Percentiles rank a stretch among this genome's conserved stretches.
Conservation (phyloP, 2,888 invertebrate genomes). For the Dorcus parallelipipedus region DNA sequence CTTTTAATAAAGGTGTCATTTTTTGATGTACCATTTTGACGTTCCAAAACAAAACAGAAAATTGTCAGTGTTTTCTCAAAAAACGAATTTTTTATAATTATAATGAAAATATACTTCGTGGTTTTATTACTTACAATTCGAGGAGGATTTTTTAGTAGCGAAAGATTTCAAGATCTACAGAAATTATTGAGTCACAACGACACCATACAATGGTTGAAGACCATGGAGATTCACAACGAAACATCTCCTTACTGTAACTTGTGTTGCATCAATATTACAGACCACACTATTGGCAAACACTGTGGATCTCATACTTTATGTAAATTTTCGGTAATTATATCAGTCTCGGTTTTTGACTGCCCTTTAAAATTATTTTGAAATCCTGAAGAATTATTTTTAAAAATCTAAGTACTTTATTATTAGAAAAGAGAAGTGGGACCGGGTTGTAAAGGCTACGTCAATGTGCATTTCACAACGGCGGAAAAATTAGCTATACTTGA, state of each 20-base stretch:
- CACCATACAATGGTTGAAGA: slow-evolving; percentile 20
- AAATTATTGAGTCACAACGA: slow-evolving; percentile 18
- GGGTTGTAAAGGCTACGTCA: slow-evolving; percentile 33
- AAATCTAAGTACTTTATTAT: neutral
- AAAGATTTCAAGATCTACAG: neutral
- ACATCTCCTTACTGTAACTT: slow-evolving; percentile 33
- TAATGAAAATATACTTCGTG: neutral
- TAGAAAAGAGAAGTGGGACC: slow-evolving; percentile 26
- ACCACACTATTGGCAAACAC: slow-evolving; percentile 30
- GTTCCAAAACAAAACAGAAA: neutral
- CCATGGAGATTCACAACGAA: slow-evolving; percentile 10
- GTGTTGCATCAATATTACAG: slow-evolving; percentile 35
- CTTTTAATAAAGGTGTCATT: too few species aligned
- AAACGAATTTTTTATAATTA: neutral
- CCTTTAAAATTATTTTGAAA: neutral
- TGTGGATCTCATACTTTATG: slow-evolving; percentile 42
- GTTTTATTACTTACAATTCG: neutral
- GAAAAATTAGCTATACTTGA: slow-evolving; percentile 46
- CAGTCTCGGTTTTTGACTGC: neutral
- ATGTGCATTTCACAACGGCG: slow-evolving; percentile 35
- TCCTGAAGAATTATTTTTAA: neutral
- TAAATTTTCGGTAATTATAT: slow-evolving; percentile 25
- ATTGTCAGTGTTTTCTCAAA: neutral
- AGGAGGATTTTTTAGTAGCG: neutral
- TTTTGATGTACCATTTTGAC: neutral